A percentile compares a stretch with the other conserved stretches of the same genome.
These are phyloP conservation scores for Balaeniceps rex DNA, from an alignment of 2,113 vertebrate species.

Conservation along the genomic window DNA sequence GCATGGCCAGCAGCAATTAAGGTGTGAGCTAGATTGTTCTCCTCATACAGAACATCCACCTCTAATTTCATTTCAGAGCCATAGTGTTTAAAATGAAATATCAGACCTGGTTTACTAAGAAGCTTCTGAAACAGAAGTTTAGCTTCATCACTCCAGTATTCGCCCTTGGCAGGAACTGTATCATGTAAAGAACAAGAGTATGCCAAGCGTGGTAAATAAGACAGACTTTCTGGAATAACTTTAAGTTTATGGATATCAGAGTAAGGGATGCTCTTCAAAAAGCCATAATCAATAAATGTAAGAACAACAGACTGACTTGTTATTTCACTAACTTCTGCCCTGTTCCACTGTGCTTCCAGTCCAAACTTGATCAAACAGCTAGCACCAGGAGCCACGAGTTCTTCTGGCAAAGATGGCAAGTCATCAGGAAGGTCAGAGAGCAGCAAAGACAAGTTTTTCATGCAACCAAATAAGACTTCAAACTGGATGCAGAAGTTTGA, in stretches of 20 bases:
- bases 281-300: constrained; percentile 81
- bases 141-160: constrained; percentile 79
- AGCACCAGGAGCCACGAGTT: constrained; percentile 66
- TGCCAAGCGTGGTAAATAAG: constrained; percentile 71
- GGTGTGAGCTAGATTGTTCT: constrained; percentile 9
- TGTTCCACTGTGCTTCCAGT: constrained; percentile 76
- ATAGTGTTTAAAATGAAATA: constrained; percentile 71
- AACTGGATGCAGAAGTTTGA: constrained; percentile 81
- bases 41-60: constrained; percentile 44
- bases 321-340: constrained; percentile 76
- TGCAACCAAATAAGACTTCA: constrained; percentile 68
- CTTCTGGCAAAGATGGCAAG: constrained; percentile 64
- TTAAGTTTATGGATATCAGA: constrained; percentile 70
- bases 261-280: constrained; percentile 59
- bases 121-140: constrained; percentile 71
- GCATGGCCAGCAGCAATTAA: constrained; percentile 63
- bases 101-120: constrained; percentile 71
- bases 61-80: constrained; percentile 51
- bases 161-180: constrained; percentile 63
- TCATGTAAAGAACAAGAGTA: constrained; percentile 76
- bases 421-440: constrained; percentile 72
- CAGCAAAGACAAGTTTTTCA: constrained; percentile 69
- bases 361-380: constrained; percentile 76
- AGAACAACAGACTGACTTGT: constrained; percentile 63
- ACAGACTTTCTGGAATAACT: constrained; percentile 70